A percentile compares a stretch with the other conserved stretches of the same genome.
Evolutionary conservation across 2,888 invertebrate genomes (phyloP).

Genomic region (Galeopsomyia nigrocyanea): DNA sequence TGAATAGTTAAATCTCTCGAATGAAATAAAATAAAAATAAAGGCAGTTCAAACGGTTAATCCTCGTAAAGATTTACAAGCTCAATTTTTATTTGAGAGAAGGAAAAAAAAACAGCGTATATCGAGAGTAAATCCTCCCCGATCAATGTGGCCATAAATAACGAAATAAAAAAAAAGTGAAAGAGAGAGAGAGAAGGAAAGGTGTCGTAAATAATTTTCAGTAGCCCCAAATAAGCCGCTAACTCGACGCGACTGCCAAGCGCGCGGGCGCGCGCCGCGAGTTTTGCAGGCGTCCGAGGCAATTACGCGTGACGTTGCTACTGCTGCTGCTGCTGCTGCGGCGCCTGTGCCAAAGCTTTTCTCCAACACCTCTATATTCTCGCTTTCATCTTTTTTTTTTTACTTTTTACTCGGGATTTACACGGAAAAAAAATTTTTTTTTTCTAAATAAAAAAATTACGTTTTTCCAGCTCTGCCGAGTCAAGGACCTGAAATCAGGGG

Average conservation of each 20-base stretch:
- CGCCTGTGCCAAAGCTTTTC: neutral
- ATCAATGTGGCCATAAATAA: neutral
- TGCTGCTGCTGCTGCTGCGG: neutral
- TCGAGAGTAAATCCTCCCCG: no score
- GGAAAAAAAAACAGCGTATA: no score
- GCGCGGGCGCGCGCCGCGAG: no score
- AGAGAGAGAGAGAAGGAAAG: no score
- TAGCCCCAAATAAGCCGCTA: neutral
- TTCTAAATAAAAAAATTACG: neutral
- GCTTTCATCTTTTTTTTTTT: neutral
- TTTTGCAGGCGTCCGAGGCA: conserved; percentile 17
- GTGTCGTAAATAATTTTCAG: conserved; percentile 1
- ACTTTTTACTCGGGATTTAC: neutral
- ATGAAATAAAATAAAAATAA: no score
- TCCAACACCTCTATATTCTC: neutral
- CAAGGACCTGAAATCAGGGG: conserved; percentile 69
- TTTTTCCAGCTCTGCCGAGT: conserved; percentile 66
- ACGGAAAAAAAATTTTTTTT: neutral
- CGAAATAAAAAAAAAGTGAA: conserved; percentile 1
- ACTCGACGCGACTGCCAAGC: conserved; percentile 6
- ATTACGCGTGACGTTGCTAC: conserved; percentile 21
- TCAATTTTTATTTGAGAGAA: no score
- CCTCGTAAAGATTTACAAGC: no score
- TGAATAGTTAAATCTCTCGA: no score
- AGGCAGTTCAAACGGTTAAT: no score